These are phyloP conservation scores for Pseudotriccus pelzelni DNA, from an alignment of 2,797 vertebrate species.

Conservation along the genomic window DNA sequence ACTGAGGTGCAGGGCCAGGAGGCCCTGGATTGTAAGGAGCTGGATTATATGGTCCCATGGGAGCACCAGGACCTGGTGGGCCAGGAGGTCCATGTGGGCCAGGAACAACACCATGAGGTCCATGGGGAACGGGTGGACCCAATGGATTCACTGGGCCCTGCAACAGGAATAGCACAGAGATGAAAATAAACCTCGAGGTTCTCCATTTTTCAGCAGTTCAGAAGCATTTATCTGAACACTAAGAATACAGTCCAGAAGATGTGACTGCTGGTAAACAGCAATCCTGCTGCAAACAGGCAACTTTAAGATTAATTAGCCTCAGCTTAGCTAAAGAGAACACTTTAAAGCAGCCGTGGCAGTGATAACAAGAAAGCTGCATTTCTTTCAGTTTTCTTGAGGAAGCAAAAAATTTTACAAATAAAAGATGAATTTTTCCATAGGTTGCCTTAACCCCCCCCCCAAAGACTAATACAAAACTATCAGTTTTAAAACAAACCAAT, in stretches of 20 bases:
- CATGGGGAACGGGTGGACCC: constrained; percentile 94
- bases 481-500: background rate
- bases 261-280: background rate
- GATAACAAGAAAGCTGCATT: background rate
- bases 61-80: constrained; percentile 92
- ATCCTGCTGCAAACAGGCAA: background rate
- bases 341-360: background rate
- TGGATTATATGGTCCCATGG: constrained; percentile 97
- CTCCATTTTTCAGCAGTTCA: background rate
- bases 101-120: constrained; percentile 96
- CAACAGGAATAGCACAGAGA: background rate
- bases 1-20: constrained; percentile 93
- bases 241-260: background rate
- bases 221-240: background rate
- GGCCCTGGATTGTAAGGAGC: constrained; percentile 97
- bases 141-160: constrained; percentile 96
- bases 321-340: background rate
- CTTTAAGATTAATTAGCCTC: background rate
- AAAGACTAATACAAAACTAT: background rate
- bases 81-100: constrained; percentile 95
- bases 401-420: background rate
- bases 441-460: fast-evolving
- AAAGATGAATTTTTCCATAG: fast-evolving
- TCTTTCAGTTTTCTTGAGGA: background rate
- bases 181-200: background rate